Percentiles rank a stretch among this genome's conserved stretches.
Evolutionary conservation across 2,888 invertebrate genomes (phyloP).

Genomic region (Oasisia sp.): DNA sequence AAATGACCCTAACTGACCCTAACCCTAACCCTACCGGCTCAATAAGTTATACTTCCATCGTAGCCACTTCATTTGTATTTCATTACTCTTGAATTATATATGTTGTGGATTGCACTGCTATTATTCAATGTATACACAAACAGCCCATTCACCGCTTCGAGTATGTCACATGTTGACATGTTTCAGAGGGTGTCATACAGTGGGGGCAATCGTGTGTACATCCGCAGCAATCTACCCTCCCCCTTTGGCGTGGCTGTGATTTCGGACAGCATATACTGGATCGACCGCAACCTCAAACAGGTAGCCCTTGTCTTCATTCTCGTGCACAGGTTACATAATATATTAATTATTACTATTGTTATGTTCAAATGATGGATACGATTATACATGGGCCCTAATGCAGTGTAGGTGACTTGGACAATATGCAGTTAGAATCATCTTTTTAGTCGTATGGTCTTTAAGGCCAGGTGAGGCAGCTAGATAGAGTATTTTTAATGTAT

Average conservation of each 20-base stretch:
- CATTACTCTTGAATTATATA: too few relatives aligned
- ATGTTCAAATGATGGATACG: neutral
- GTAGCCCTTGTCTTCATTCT: slow-evolving; percentile 33
- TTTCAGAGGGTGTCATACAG: slow-evolving; percentile 41
- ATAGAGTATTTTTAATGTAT: too few relatives aligned
- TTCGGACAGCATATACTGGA: slow-evolving; percentile 89
- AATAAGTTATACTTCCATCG: too few relatives aligned
- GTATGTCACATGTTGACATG: neutral
- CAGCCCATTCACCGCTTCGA: too few relatives aligned
- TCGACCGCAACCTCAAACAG: slow-evolving; percentile 88
- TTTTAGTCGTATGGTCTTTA: too few relatives aligned
- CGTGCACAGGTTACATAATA: neutral
- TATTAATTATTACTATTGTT: neutral
- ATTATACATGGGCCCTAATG: slow-evolving; percentile 31
- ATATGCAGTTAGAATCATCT: too few relatives aligned
- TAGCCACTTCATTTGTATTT: too few relatives aligned
- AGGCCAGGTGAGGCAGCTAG: too few relatives aligned
- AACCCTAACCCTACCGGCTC: too few relatives aligned
- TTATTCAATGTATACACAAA: too few relatives aligned
- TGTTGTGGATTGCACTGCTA: too few relatives aligned
- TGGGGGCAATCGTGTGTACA: slow-evolving; percentile 73
- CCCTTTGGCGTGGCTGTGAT: slow-evolving; percentile 93
- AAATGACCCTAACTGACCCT: too few relatives aligned
- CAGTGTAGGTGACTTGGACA: neutral
- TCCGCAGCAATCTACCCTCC: slow-evolving; percentile 87